Conservation (phyloP, 2,113 vertebrate species). For the Saguinus midas region DNA sequence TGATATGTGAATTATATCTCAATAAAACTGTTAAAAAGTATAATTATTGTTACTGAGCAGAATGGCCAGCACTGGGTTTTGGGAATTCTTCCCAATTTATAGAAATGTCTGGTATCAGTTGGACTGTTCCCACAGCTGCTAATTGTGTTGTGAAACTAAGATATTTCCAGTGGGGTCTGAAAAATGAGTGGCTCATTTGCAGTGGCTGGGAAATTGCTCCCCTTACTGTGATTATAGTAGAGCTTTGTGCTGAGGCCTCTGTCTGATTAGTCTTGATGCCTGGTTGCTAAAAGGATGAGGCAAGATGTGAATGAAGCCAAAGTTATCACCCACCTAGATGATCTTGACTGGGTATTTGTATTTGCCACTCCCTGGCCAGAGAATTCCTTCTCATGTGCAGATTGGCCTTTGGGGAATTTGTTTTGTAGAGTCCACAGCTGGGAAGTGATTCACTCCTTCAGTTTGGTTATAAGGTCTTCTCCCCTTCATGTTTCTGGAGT, state of each 20-base stretch:
- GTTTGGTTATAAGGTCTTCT: background rate
- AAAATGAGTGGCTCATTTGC: background rate
- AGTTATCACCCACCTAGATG: background rate
- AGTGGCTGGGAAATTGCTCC: constrained; percentile 35
- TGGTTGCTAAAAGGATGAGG: constrained; percentile 18
- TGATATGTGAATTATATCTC: constrained; percentile 10
- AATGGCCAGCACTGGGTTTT: constrained; percentile 11
- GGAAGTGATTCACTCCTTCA: constrained; percentile 24
- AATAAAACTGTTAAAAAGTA: constrained; percentile 23
- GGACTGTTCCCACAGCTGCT: background rate
- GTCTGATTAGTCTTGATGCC: constrained; percentile 30
- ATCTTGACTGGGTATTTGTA: background rate
- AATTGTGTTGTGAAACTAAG: background rate
- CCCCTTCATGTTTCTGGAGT: constrained; percentile 24
- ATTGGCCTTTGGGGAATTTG: constrained; percentile 32
- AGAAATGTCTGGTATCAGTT: constrained; percentile 26
- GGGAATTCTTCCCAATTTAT: background rate
- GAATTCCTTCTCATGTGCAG: constrained; percentile 1
- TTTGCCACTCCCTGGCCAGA: background rate
- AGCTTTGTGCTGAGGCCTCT: constrained; percentile 4
- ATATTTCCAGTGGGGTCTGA: constrained; percentile 20
- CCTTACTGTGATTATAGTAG: constrained; percentile 21
- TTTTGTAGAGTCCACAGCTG: background rate
- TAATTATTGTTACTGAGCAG: background rate
- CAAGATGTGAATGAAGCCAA: constrained; percentile 34